Evolutionary conservation across 1,140 invertebrate species (phyloP).

Genomic region (Papilio glaucus): DNA sequence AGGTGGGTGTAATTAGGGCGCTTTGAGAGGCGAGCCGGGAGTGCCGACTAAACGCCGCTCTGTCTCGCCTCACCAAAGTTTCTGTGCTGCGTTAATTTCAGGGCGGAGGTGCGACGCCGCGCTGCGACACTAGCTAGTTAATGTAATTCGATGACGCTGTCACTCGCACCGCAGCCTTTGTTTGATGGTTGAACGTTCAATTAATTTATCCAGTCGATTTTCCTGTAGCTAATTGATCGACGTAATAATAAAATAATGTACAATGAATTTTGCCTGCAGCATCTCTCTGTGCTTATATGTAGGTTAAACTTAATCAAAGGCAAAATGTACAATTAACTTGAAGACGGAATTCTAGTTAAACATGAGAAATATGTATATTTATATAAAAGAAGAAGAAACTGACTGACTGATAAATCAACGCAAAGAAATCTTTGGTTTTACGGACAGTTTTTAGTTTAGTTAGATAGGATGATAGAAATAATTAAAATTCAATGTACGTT

Average conservation of each 20-base stretch:
- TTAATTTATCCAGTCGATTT: neutral
- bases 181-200: constrained; percentile 1
- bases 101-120: constrained; percentile 1
- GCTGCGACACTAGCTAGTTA: neutral
- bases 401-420: no score
- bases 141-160: constrained; percentile 27
- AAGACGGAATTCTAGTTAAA: no score
- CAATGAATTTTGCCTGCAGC: neutral
- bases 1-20: constrained; percentile 48
- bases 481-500: no score
- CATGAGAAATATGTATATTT: no score
- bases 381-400: no score
- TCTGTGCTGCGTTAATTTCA: constrained; percentile 30
- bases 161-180: constrained; percentile 14
- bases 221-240: neutral
- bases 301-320: no score
- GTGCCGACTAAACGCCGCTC: constrained; percentile 50
- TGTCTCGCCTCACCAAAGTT: constrained; percentile 26
- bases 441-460: no score
- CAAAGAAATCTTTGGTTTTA: no score
- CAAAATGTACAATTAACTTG: no score
- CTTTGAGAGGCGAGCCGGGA: constrained; percentile 52
- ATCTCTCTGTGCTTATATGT: neutral
- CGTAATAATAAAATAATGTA: neutral
- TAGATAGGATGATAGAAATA: no score